A percentile compares a stretch with the other conserved stretches of the same genome.
phyloP scores from a whole-genome alignment of 2,888 invertebrate species.

The Spatulosminthurus flaviceps region DNA sequence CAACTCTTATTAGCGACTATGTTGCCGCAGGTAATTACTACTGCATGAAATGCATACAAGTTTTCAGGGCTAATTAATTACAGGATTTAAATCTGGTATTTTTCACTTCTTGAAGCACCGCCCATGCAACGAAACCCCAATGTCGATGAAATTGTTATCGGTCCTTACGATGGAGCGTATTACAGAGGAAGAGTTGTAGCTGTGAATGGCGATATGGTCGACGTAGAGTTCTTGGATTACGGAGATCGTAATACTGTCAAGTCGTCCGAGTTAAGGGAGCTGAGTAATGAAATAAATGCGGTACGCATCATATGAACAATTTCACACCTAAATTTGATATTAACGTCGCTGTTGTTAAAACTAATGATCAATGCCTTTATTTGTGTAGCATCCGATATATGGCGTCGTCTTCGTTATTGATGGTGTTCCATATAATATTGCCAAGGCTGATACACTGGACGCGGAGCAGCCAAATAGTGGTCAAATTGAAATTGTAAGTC shows the following conservation, averaged over 20 bases:
- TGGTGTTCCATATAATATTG: not conserved
- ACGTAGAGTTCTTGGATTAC: constrained; percentile 14
- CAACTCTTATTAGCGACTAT: not conserved
- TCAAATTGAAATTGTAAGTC: constrained; percentile 8
- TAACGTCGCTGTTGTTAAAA: not conserved
- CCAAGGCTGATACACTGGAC: not conserved
- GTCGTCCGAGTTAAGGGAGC: not conserved
- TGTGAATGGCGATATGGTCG: not conserved
- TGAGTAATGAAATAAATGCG: constrained; percentile 9
- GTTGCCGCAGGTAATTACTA: not conserved
- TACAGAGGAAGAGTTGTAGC: not conserved
- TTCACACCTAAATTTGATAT: not conserved
- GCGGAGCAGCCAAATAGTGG: not conserved
- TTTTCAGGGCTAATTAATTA: no score
- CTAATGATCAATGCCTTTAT: not conserved
- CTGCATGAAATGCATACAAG: no score
- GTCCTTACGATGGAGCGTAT: not conserved
- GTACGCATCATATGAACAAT: no score
- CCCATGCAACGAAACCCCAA: not conserved
- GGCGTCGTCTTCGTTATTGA: not conserved
- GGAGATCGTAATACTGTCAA: not conserved
- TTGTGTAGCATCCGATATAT: constrained; percentile 24
- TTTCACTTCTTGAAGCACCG: not conserved
- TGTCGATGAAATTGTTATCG: constrained; percentile 24
- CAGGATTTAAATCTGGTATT: not conserved